Percentiles rank a stretch among this genome's conserved stretches.
These are phyloP conservation scores for Spizaetus ornatus DNA, from an alignment of 2,113 vertebrate species.

Conservation along the genomic window DNA sequence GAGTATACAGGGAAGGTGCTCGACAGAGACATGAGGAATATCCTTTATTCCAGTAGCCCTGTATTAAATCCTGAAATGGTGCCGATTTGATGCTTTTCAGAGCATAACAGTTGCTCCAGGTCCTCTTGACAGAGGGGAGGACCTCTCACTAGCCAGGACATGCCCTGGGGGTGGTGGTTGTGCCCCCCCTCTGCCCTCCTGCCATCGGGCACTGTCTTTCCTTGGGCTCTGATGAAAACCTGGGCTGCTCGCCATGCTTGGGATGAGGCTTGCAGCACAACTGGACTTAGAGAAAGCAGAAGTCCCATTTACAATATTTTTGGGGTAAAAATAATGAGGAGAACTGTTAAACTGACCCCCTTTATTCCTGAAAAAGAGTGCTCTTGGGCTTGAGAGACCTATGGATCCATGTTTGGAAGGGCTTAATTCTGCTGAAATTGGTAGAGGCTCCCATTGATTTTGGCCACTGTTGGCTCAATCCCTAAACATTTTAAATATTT, in stretches of 20 bases:
- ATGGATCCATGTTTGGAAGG: neutral
- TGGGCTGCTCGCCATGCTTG: neutral
- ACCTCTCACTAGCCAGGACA: neutral
- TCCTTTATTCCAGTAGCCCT: neutral
- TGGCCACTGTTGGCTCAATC: neutral
- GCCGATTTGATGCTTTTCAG: neutral
- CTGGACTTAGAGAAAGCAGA: neutral
- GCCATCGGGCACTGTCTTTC: neutral
- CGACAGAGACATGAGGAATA: neutral
- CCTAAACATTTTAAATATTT: neutral
- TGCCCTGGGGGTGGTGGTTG: neutral
- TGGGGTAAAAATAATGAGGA: neutral
- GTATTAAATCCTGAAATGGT: neutral
- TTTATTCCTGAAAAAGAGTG: neutral
- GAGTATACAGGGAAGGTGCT: neutral
- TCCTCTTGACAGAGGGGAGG: neutral
- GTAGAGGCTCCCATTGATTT: neutral
- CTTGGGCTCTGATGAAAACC: neutral
- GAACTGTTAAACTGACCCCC: neutral
- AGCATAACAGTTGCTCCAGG: neutral
- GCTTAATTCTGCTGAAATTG: neutral
- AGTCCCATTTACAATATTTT: neutral
- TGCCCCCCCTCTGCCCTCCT: neutral
- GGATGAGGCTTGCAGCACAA: neutral
- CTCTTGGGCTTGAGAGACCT: neutral